A percentile compares a stretch with the other conserved stretches of the same genome.
phyloP scores from a whole-genome alignment of 2,113 vertebrate genomes.

The Vulpes ferrilata region DNA sequence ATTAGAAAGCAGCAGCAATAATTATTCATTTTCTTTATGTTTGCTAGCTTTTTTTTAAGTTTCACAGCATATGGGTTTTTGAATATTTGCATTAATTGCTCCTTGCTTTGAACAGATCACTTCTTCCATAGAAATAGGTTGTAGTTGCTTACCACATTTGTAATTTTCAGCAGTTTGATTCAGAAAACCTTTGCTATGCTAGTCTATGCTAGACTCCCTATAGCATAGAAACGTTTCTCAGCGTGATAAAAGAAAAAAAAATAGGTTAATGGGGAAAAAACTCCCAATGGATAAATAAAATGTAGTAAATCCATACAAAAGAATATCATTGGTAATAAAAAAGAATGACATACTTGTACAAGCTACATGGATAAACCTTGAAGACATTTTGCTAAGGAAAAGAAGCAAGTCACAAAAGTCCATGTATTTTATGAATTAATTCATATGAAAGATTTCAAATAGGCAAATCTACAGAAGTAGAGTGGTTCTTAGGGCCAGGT shows the following conservation, averaged over 20 bases:
- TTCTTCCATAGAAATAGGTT: not conserved
- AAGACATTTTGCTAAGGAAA: not conserved
- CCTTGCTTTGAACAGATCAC: not conserved
- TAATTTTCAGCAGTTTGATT: not conserved
- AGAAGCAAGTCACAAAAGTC: not conserved
- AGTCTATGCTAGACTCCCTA: not conserved
- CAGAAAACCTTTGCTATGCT: not conserved
- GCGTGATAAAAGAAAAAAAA: not conserved
- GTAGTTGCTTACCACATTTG: not conserved
- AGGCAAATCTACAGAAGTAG: not conserved
- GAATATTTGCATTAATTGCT: not conserved
- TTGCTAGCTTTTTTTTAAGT: constrained; percentile 16
- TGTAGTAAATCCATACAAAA: not conserved
- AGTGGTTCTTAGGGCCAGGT: not conserved
- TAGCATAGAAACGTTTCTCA: not conserved
- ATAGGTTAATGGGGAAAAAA: not conserved
- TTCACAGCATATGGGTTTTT: not conserved
- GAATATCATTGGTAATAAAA: not conserved
- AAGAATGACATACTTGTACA: not conserved
- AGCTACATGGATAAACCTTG: not conserved
- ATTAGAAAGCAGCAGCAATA: not conserved
- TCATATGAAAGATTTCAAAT: not conserved
- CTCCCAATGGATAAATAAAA: not conserved
- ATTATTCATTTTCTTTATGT: not conserved
- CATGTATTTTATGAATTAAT: not conserved